These are phyloP conservation scores for Linnaemya vulpina DNA, from an alignment of 2,888 invertebrate genomes.

Conservation along the genomic window DNA sequence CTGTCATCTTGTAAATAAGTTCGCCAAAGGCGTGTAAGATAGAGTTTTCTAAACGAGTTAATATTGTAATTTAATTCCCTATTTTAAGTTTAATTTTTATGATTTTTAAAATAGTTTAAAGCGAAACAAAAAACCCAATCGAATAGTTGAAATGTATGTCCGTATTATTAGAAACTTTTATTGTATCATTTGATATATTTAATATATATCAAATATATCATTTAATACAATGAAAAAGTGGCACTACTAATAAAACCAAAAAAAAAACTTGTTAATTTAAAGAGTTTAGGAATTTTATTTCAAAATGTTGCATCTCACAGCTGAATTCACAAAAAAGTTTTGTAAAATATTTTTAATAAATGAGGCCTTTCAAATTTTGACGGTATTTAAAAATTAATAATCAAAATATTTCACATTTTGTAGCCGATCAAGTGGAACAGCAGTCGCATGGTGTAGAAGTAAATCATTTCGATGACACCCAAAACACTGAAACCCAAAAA, in stretches of 20 bases:
- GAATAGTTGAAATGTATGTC: slow-evolving; percentile 64
- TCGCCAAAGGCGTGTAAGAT: neutral
- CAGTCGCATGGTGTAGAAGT: slow-evolving; percentile 87
- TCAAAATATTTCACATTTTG: slow-evolving; percentile 42
- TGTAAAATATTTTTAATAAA: neutral
- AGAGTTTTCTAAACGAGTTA: slow-evolving; percentile 46
- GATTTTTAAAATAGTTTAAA: slow-evolving; percentile 63
- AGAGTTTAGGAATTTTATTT: neutral
- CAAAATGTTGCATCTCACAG: neutral
- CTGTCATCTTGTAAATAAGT: neutral
- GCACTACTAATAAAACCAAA: slow-evolving; percentile 64
- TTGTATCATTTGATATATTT: slow-evolving; percentile 47
- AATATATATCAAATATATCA: too few relatives aligned
- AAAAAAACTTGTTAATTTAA: slow-evolving; percentile 13
- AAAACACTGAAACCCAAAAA: slow-evolving; percentile 91
- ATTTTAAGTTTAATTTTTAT: slow-evolving; percentile 64
- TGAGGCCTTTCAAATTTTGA: neutral
- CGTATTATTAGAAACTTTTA: slow-evolving; percentile 23
- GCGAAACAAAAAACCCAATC: slow-evolving; percentile 46
- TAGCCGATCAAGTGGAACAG: slow-evolving; percentile 84
- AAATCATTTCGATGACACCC: slow-evolving; percentile 89
- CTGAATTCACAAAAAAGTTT: too few relatives aligned
- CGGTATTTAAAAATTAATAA: neutral
- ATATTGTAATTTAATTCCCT: slow-evolving; percentile 62
- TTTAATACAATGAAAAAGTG: slow-evolving; percentile 56